These are phyloP conservation scores for Augochlorella aurata DNA, from an alignment of 2,888 invertebrate species.

Conservation along the genomic window DNA sequence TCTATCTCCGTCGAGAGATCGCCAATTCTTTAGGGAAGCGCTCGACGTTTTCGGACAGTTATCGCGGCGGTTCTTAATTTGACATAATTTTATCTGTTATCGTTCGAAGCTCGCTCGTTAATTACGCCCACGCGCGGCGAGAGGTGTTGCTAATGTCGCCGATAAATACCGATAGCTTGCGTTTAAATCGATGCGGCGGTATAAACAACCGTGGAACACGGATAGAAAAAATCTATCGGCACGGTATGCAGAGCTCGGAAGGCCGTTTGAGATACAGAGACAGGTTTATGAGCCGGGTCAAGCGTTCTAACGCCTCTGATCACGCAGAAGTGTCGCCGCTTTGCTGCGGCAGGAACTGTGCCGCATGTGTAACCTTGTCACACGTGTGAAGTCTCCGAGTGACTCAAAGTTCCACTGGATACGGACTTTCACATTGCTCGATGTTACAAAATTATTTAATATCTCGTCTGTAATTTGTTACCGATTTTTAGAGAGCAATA, in stretches of 20 bases:
- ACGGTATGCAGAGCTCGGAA: neutral
- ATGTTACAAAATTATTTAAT: too few relatives aligned
- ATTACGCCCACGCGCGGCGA: conserved; percentile 14
- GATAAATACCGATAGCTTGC: conserved; percentile 22
- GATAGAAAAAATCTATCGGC: conserved; percentile 3
- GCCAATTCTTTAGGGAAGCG: neutral
- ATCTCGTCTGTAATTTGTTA: too few relatives aligned
- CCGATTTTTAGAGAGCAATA: too few relatives aligned
- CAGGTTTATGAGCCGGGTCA: conserved; percentile 7
- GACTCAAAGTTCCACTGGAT: neutral
- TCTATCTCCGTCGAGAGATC: conserved; percentile 3
- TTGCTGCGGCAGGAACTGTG: neutral
- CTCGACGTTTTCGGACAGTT: conserved; percentile 9
- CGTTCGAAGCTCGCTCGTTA: conserved; percentile 11
- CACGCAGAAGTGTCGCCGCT: neutral
- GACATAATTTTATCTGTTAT: conserved; percentile 31
- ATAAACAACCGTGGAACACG: neutral
- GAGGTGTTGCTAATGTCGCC: neutral
- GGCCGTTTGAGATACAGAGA: conserved; percentile 4
- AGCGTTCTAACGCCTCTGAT: neutral
- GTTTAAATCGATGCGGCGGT: neutral
- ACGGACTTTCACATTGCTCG: too few relatives aligned
- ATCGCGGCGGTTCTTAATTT: conserved; percentile 14
- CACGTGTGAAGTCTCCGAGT: neutral
- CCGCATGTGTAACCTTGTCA: conserved; percentile 5